Evolutionary conservation across 1,140 invertebrate species (phyloP), one percentile per base, ranked within the genome.

Genomic region (Leptopilina clavipes): DNA sequence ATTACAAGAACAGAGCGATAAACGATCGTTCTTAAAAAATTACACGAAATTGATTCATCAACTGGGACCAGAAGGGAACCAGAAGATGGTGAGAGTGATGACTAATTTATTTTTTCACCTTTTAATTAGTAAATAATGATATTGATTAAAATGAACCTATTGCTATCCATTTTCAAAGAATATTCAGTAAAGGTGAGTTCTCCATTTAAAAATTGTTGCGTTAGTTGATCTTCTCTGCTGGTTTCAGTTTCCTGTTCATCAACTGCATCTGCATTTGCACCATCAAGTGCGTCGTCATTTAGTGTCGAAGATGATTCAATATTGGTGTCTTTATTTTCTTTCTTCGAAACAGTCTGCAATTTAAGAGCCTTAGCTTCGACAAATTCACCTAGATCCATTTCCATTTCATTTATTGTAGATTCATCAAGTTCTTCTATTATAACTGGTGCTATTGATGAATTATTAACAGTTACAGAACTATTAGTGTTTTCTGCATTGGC

Each of bases 21-120:
- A 92, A 31, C 94, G 93, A 80, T 92, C 93, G 74, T 93, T 93
- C 8, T 85, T 97, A 40, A 92, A 93, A 78, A 95, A 94, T 11
- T 97, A 95, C 86, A 91, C 94, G 8, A 93, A 93, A 84, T 92
- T 98, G 82, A 89, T 97, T 17, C 92, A 93, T 65, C 90, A 93
- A 8, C 88, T 96, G 43, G 91, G 90, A 65, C 89, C 93, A 7
- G 91, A 92, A 70, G 92, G n/a, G n/a, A n/a, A n/a, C n/a, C n/a
- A 31, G 5, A 31, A 31, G 25, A 31, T 31, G 25, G 25, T 5
- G 25, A 31, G 1, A 31, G 5, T 31, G 25, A 31, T 31, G 25
- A 2, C 25, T 31, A 31, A 31, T 2, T 2, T 31, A 31, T 31
- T 31, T 31, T 31, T 31, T 31, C 25, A 44, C 12, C 9, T 71